Base-by-base conservation (phyloP, 2,113 vertebrate species). In the Heterotilapia buettikoferi region DNA sequence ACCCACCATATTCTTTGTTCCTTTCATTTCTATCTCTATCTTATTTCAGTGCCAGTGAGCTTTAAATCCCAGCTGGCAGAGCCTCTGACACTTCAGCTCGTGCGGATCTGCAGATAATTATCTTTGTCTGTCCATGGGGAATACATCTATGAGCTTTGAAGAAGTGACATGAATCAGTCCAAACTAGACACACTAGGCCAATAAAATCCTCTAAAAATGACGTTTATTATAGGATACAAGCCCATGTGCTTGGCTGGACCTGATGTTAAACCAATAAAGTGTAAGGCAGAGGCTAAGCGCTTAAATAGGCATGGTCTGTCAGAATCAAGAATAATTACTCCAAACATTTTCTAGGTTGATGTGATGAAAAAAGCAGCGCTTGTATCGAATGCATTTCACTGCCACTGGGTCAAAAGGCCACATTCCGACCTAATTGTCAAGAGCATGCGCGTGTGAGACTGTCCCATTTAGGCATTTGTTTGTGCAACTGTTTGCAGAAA, bases 31-130 rank as follows among this genome's bases (percentile, higher is more conserved):
- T 50, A 24, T 63, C 45, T 13, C 6, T 81, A 38, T 56, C 13
- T 82, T 31, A 43, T 82, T 80, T 86, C 86, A 90, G 80, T 45
- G 82, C 31, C 85, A 57, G 80, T 21, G 57, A 82, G 80, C 86
- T 57, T 79, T 92, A 86, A 93, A 92, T 94, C 88, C n/a, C 8
- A 14, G 29, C 66, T 90, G 91, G 88, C 85, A 90, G 83, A 76
- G 47, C 68, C 71, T 85, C 88, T 83, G 80, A 86, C 86, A 90
- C 84, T 80, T 90, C 80, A 80, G 38, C 91, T 86, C 12, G 18
- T 73, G 73, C n/a, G 9, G 88, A 90, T 85, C 87, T 93, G 87
- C 68, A 54, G 82, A 86, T 90, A 92, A 95, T 93, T 87, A 90
- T 89, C 81, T 93, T 68, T 88, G 86, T 88, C 86, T 93, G 52